Evolutionary conservation across 2,888 invertebrate genomes (phyloP).

Genomic region (Fragum fragum): DNA sequence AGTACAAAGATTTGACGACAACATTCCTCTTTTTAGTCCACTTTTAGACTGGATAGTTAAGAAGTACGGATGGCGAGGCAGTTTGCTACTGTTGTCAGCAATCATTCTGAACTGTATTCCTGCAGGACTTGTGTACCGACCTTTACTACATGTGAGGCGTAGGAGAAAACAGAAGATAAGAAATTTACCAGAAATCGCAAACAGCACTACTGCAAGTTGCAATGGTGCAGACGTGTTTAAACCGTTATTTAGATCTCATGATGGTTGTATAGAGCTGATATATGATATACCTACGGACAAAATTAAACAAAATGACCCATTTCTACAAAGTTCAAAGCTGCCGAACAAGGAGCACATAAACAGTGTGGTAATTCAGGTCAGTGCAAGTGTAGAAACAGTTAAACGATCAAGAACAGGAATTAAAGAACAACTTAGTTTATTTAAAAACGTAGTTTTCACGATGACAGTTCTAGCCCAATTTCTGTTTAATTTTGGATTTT

Average conservation of each 20-base stretch:
- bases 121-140: conserved; percentile 88
- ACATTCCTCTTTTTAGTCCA: conserved; percentile 90
- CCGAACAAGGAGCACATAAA: not conserved
- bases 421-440: conserved; percentile 14
- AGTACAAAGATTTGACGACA: too few species aligned
- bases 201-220: not conserved
- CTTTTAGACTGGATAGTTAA: conserved; percentile 89
- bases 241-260: not conserved
- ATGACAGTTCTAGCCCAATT: conserved; percentile 95
- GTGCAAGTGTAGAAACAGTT: not conserved
- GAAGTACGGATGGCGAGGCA: conserved; percentile 94
- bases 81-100: conserved; percentile 93
- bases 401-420: not conserved
- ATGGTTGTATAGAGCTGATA: not conserved
- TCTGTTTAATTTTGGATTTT: conserved; percentile 96
- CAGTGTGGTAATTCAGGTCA: not conserved
- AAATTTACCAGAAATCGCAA: not conserved
- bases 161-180: not conserved
- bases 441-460: conserved; percentile 89
- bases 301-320: not conserved
- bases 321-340: not conserved
- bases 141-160: not conserved
- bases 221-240: not conserved
- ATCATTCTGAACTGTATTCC: conserved; percentile 95
- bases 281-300: not conserved